Conservation (phyloP, 2,797 vertebrate species). For the Enteromius radiatus region DNA sequence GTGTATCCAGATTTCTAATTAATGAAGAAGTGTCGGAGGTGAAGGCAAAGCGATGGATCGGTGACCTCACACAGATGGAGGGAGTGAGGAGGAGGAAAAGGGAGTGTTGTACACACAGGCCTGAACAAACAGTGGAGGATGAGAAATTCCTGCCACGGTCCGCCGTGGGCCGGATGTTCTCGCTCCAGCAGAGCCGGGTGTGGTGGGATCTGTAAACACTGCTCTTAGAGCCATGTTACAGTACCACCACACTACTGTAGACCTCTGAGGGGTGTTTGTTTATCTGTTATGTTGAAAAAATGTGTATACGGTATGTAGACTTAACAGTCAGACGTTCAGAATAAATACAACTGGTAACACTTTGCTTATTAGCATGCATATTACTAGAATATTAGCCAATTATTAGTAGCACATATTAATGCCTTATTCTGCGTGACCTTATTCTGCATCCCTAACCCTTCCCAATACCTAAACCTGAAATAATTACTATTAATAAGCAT, state of each 20-base stretch:
- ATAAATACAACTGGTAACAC: too few relatives aligned
- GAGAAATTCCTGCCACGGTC: constrained; percentile 15
- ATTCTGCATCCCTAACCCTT: too few relatives aligned
- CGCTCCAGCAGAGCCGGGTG: constrained; percentile 27
- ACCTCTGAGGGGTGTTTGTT: not conserved
- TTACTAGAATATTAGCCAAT: too few relatives aligned
- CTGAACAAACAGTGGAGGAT: constrained; percentile 45
- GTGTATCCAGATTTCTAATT: not conserved
- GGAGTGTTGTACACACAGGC: constrained; percentile 23
- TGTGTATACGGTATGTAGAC: not conserved
- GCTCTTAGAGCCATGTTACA: not conserved
- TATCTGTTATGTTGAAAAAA: not conserved
- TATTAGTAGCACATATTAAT: too few relatives aligned
- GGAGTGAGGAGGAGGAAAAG: not conserved
- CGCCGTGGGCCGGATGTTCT: constrained; percentile 24
- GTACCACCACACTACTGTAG: not conserved
- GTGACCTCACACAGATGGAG: not conserved
- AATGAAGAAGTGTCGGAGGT: not conserved
- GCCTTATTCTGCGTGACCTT: too few relatives aligned
- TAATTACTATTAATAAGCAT: too few relatives aligned
- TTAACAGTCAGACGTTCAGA: not conserved
- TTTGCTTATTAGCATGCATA: too few relatives aligned
- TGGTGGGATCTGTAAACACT: constrained; percentile 50
- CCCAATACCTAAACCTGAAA: too few relatives aligned
- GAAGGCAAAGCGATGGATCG: constrained; percentile 4